These are phyloP conservation scores for Dicyrtomina minuta DNA, from an alignment of 2,888 invertebrate genomes.

Conservation along the genomic window DNA sequence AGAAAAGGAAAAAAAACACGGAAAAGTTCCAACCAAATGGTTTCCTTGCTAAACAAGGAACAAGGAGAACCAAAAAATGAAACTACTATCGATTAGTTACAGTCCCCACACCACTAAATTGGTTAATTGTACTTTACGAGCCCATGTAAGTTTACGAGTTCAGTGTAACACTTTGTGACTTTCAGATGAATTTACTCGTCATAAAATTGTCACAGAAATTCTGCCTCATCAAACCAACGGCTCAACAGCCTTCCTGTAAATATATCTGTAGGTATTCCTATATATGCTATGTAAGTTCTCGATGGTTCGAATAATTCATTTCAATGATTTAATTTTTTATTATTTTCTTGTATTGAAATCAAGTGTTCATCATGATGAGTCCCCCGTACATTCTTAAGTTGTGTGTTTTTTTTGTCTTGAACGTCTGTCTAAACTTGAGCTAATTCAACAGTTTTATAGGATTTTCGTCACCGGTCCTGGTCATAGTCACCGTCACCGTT, in stretches of 20 bases:
- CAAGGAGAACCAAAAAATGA: not conserved
- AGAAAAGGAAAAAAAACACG: not conserved
- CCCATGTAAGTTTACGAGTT: conserved; percentile 11
- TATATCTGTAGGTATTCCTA: too few species aligned
- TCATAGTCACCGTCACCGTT: too few species aligned
- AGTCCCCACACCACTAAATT: conserved; percentile 12
- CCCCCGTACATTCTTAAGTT: too few species aligned
- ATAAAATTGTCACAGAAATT: conserved; percentile 9
- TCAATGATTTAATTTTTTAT: too few species aligned
- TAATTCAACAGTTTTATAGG: too few species aligned
- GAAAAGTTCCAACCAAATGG: not conserved
- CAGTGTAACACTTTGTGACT: conserved; percentile 10
- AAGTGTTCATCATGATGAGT: too few species aligned
- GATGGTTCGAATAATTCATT: too few species aligned
- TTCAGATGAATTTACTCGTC: not conserved
- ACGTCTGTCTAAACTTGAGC: too few species aligned
- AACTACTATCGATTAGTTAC: not conserved
- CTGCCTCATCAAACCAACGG: not conserved
- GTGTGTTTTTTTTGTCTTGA: too few species aligned
- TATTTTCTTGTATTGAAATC: too few species aligned
- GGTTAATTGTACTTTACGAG: conserved; percentile 16
- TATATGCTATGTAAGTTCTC: too few species aligned
- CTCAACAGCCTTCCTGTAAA: not conserved
- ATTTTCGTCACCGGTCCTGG: too few species aligned
- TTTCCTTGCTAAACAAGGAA: not conserved